phyloP scores from a whole-genome alignment of 1,140 invertebrate genomes.

The Oreohelix idahoensis region DNA sequence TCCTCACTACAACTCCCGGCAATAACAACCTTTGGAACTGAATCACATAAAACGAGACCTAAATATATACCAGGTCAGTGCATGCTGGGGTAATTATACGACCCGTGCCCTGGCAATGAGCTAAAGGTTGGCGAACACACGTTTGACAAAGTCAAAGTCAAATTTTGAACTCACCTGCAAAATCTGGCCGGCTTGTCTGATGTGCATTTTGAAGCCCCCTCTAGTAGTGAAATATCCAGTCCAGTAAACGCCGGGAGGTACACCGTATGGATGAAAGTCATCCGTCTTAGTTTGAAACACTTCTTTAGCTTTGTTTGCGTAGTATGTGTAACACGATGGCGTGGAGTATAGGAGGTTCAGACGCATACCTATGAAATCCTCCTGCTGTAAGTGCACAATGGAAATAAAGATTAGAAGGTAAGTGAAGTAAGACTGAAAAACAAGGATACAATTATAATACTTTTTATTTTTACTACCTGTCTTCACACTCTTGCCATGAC shows the following conservation, averaged over 20 bases:
- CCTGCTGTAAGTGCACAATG: background rate
- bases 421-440: too few relatives aligned
- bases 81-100: too few relatives aligned
- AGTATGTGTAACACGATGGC: constrained; percentile 90
- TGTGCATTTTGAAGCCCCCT: constrained; percentile 84
- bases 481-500: too few relatives aligned
- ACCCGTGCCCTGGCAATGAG: too few relatives aligned
- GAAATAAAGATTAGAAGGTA: background rate
- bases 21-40: too few relatives aligned
- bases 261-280: constrained; percentile 93
- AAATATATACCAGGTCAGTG: too few relatives aligned
- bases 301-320: constrained; percentile 80
- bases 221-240: constrained; percentile 94
- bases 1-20: too few relatives aligned
- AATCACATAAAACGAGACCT: too few relatives aligned
- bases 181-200: constrained; percentile 83
- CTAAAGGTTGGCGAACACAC: too few relatives aligned
- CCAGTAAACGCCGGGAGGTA: constrained; percentile 87
- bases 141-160: too few relatives aligned
- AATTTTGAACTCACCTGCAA: constrained; percentile 73
- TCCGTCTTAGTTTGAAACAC: constrained; percentile 81
- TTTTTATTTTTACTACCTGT: too few relatives aligned
- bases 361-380: constrained; percentile 52
- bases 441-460: too few relatives aligned
- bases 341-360: constrained; percentile 92